phyloP scores from a whole-genome alignment of 1,140 invertebrate genomes.

The Bombus difficillimus region DNA sequence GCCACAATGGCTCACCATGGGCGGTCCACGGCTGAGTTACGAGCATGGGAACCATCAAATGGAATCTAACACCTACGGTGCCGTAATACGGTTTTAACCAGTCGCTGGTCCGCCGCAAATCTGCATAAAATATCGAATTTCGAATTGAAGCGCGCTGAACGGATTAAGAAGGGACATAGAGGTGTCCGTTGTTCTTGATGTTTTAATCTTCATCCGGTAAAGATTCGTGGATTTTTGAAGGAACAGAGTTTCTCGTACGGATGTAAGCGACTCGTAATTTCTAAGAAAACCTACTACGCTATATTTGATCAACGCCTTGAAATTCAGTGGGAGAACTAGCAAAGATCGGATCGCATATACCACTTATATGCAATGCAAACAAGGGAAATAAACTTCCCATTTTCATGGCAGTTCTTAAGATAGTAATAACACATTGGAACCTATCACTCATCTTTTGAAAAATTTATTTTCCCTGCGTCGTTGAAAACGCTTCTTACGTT shows the following conservation, averaged over 20 bases:
- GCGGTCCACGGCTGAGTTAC: slow-evolving; percentile 46
- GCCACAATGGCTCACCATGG: slow-evolving; percentile 55
- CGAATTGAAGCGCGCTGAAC: slow-evolving; percentile 20
- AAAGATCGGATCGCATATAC: background rate
- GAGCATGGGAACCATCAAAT: slow-evolving; percentile 55
- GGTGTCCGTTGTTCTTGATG: background rate
- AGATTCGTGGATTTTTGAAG: background rate
- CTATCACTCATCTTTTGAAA: background rate
- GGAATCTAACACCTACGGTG: slow-evolving; percentile 59
- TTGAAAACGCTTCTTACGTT: background rate
- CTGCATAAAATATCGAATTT: slow-evolving; percentile 53
- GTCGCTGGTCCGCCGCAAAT: slow-evolving; percentile 34
- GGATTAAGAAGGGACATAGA: slow-evolving; percentile 3
- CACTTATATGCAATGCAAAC: background rate
- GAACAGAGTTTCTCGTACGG: background rate
- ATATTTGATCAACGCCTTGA: background rate
- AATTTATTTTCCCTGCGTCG: background rate
- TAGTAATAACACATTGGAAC: background rate
- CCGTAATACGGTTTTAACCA: slow-evolving; percentile 52
- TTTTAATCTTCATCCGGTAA: slow-evolving; percentile 12
- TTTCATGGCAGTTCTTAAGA: background rate
- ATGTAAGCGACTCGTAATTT: background rate
- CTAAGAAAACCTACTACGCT: background rate
- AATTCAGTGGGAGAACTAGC: background rate
- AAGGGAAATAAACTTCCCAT: background rate